These are phyloP conservation scores for Mongoloraphidia duomilia DNA, from an alignment of 2,888 invertebrate species.

Conservation along the genomic window DNA sequence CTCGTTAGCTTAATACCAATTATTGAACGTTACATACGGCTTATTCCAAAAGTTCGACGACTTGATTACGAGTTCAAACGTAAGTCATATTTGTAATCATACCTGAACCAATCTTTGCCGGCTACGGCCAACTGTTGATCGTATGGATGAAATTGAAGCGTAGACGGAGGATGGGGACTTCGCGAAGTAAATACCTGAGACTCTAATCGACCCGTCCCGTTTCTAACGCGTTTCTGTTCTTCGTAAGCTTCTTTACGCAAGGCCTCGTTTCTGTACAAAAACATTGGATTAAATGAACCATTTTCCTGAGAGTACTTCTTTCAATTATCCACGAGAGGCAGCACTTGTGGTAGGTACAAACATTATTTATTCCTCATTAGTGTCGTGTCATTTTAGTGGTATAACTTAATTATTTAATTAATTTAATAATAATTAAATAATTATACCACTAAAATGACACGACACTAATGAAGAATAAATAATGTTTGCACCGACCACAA, in stretches of 20 bases:
- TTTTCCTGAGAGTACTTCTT: no score
- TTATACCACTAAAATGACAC: no score
- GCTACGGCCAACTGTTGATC: slow-evolving; percentile 80
- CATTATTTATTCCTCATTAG: no score
- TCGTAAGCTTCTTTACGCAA: slow-evolving; percentile 51
- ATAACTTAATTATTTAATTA: no score
- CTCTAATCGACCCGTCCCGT: slow-evolving; percentile 49
- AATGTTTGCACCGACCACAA: no score
- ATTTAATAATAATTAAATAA: no score
- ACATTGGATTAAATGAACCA: not conserved
- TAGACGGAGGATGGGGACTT: slow-evolving; percentile 61
- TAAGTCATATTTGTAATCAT: slow-evolving; percentile 5
- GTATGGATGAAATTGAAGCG: slow-evolving; percentile 78
- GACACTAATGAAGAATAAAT: no score
- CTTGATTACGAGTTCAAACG: not conserved
- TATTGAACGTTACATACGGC: no score
- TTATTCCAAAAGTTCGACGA: not conserved
- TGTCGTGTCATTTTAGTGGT: no score
- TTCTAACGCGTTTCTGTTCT: slow-evolving; percentile 40
- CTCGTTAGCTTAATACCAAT: not conserved
- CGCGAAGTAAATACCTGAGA: slow-evolving; percentile 71
- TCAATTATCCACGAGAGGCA: no score
- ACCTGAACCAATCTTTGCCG: slow-evolving; percentile 72
- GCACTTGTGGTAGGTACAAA: no score
- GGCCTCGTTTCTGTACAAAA: slow-evolving; percentile 42